These are phyloP conservation scores for Zapornia atra DNA, from an alignment of 2,113 vertebrate species.

Conservation along the genomic window DNA sequence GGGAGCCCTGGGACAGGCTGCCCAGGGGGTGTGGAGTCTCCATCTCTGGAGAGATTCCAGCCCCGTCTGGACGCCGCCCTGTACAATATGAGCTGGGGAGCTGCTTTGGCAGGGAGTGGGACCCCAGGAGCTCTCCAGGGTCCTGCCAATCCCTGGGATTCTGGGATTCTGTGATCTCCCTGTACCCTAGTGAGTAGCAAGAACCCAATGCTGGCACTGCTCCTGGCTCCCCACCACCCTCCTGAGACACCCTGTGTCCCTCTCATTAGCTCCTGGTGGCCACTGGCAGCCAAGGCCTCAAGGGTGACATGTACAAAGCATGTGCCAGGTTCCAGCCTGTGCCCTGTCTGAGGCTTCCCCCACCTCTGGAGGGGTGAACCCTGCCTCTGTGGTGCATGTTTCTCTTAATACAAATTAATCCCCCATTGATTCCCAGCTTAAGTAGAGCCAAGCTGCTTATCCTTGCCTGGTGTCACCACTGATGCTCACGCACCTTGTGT, in stretches of 20 bases:
- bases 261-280: background rate
- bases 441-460: conserved; percentile 12
- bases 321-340: background rate
- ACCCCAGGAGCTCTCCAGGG: too few species aligned
- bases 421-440: conserved; percentile 22
- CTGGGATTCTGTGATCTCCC: background rate
- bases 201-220: background rate
- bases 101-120: too few species aligned
- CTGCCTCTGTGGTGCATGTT: background rate
- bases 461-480: background rate
- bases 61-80: too few species aligned
- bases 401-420: conserved; percentile 26
- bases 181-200: background rate
- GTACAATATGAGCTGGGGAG: too few species aligned
- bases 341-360: fast-evolving
- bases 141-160: too few species aligned
- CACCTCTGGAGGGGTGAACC: background rate
- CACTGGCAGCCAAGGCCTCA: background rate
- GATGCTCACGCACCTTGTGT: background rate
- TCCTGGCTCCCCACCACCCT: background rate
- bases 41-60: too few species aligned
- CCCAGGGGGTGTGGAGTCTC: too few species aligned
- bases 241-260: background rate
- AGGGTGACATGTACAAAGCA: fast-evolving
- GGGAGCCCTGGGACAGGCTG: too few species aligned